Evolutionary conservation across 2,888 invertebrate species (phyloP), one percentile per base, ranked within the genome.

Genomic region (Pseudeuparius sepicola): DNA sequence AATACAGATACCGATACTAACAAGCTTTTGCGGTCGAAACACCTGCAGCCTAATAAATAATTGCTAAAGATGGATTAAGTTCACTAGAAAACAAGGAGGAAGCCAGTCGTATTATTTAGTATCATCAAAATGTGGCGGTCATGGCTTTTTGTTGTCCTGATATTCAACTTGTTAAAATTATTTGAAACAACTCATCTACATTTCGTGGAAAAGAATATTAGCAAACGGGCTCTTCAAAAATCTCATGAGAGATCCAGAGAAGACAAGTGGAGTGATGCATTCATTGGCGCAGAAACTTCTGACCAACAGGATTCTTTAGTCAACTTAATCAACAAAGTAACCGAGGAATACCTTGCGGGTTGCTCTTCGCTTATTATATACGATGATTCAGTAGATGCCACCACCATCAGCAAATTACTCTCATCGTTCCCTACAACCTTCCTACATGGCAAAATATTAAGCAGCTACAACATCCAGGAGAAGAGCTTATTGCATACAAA

Each of bases 331-430:
- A 67, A 69, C 39, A 71, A 70, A 49, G 65, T 82, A 20, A 70
- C 75, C 1, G 29, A 60, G 1, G 66, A 68, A 5, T 73, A 81
- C 57, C 55, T 81, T 14, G 60, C 57, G n/a, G 71, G 72, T 36
- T 82, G 82, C 48, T 71, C 71, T 1, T 72, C 78, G 2, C 66
- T 75, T 2, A 66, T 80, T 39, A 65, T 81, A n/a, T 81, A 81
- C 45, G 81, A 82, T 39, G 63, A 50, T 36, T 59, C 64, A 3
- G 64, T 65, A 20, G 72, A 76, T 31, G 67, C 63, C 29, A 60
- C 67, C 24, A 50, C 79, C 7, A 54, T 79, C 44, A 68, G 75
- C 55, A 65, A 67, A 38, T 58, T 81, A 1, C 65, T 81, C 1
- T 64, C 60, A 51, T 60, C 54, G 17, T 72, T 69, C 42, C 73